Evolutionary conservation across 2,113 vertebrate species (phyloP).

Genomic region (Crotalus tigris): DNA sequence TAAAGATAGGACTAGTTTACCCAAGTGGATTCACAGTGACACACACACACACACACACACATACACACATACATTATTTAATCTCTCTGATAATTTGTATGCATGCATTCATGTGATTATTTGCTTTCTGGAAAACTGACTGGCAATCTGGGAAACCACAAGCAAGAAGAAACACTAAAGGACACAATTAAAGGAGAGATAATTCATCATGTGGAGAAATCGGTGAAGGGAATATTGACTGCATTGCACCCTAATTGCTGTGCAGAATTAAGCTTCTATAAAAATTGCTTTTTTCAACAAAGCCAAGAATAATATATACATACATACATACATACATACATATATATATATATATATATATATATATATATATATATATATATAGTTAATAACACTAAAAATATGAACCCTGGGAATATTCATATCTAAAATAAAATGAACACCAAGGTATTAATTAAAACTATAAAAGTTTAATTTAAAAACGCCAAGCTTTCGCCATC

Average conservation of each 20-base stretch:
- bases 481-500: too few species aligned
- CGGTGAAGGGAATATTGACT: neutral
- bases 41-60: neutral
- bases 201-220: slow-evolving; percentile 13
- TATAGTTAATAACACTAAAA: too few species aligned
- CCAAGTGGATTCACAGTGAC: neutral
- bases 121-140: neutral
- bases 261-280: neutral
- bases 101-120: neutral
- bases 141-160: neutral
- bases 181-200: neutral
- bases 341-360: neutral
- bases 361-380: neutral
- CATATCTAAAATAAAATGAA: too few species aligned
- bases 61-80: too few species aligned
- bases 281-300: neutral
- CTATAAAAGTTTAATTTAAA: too few species aligned
- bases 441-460: too few species aligned
- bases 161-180: slow-evolving; percentile 10
- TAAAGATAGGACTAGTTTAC: neutral
- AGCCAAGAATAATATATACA: neutral
- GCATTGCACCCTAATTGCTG: neutral
- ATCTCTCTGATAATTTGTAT: neutral
- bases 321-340: neutral
- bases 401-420: too few species aligned